phyloP scores from a whole-genome alignment of 2,113 vertebrate genomes.

The Trogon surrucura region DNA sequence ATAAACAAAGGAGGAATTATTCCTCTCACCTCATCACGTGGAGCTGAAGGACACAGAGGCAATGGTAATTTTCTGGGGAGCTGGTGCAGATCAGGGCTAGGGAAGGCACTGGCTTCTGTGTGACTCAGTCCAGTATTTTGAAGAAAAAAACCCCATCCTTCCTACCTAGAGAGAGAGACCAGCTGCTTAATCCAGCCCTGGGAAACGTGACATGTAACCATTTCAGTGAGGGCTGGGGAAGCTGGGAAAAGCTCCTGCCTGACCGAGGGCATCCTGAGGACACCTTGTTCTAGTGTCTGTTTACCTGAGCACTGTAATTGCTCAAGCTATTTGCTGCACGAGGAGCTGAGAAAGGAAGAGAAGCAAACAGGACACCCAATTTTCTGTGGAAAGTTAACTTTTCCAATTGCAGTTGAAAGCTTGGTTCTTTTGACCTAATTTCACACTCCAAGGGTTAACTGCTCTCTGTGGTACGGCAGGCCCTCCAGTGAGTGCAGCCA shows the following conservation, averaged over 20 bases:
- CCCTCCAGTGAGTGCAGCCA: constrained; percentile 62
- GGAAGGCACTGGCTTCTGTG: not conserved
- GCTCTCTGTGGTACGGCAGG: constrained; percentile 37
- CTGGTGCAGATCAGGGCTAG: not conserved
- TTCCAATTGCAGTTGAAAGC: constrained; percentile 49
- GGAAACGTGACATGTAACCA: not conserved
- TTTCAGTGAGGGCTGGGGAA: not conserved
- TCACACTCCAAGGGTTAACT: constrained; percentile 64
- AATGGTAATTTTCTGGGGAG: not conserved
- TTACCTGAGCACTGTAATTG: not conserved
- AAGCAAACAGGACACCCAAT: constrained; percentile 53
- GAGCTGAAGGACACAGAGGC: not conserved
- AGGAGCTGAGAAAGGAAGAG: not conserved
- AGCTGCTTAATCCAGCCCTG: not conserved
- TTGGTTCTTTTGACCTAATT: constrained; percentile 71
- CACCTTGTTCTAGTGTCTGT: not conserved
- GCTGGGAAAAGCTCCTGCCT: not conserved
- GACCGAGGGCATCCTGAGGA: not conserved
- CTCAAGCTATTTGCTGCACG: not conserved
- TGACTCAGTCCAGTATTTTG: not conserved
- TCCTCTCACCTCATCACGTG: not conserved
- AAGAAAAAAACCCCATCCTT: not conserved
- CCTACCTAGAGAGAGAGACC: not conserved
- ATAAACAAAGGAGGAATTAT: not conserved
- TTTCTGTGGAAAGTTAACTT: constrained; percentile 70